Evolutionary conservation across 2,888 invertebrate species (phyloP).

Genomic region (Drosophila mulleri): DNA sequence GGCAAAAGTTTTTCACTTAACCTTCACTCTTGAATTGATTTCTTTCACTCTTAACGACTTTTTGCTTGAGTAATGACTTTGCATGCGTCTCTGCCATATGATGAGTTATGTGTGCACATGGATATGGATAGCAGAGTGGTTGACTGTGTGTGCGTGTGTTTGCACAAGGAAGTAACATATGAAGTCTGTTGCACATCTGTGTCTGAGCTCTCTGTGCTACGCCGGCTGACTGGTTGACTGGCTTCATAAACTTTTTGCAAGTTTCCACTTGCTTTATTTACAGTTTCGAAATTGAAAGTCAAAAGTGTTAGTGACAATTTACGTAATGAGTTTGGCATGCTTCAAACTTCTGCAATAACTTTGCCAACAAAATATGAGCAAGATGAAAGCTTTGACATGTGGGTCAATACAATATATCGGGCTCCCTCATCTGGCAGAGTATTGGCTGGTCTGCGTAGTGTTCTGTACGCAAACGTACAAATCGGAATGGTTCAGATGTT

Average conservation of each 20-base stretch:
- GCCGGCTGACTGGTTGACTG: slow-evolving; percentile 44
- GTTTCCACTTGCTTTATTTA: slow-evolving; percentile 54
- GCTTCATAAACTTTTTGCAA: slow-evolving; percentile 57
- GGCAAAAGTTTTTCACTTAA: slow-evolving; percentile 78
- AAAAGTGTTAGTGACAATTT: slow-evolving; percentile 71
- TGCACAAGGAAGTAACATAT: slow-evolving; percentile 35
- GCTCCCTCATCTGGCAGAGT: not conserved
- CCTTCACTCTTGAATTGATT: slow-evolving; percentile 79
- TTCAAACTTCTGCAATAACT: slow-evolving; percentile 37
- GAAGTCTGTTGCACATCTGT: slow-evolving; percentile 54
- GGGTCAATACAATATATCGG: slow-evolving; percentile 8
- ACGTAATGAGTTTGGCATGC: slow-evolving; percentile 60
- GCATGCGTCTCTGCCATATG: slow-evolving; percentile 65
- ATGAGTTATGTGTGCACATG: slow-evolving; percentile 57
- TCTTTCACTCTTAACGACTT: slow-evolving; percentile 77
- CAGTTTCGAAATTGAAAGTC: slow-evolving; percentile 63
- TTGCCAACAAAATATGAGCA: slow-evolving; percentile 32
- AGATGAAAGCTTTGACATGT: slow-evolving; percentile 14
- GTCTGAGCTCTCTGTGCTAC: slow-evolving; percentile 37
- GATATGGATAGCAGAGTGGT: slow-evolving; percentile 4
- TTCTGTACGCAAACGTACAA: not conserved
- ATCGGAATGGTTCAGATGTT: not conserved
- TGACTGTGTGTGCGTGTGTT: slow-evolving; percentile 1
- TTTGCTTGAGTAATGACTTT: slow-evolving; percentile 66
- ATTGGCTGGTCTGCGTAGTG: not conserved